Evolutionary conservation across 2,888 invertebrate species (phyloP), one percentile per base, ranked within the genome.

Genomic region (Masnerella sp.): DNA sequence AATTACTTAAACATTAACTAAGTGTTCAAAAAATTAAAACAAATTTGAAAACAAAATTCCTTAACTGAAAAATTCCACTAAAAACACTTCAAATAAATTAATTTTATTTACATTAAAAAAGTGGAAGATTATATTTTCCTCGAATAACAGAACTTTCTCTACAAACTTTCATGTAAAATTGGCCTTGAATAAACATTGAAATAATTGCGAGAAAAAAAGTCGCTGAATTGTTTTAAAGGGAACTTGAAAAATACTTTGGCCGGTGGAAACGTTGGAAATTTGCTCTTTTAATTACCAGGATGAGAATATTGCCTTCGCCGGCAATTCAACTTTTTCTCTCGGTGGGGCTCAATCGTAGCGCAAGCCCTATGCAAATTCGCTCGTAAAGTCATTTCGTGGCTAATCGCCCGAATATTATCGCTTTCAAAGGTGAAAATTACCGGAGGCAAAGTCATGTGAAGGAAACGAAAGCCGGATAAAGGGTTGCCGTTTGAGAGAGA

Each of bases 401-500:
- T 76, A 76, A 76, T 76, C 76, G 72, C 59, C 64, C 56, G 69
- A 74, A 72, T 72, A 74, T 76, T 74, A 72, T 74, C 74, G 69
- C 69, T 76, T 70, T 45, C 72, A 72, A 67, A 67, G 69, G 74
- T 67, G 74, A 69, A 74, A 71, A 74, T 74, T 65, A 59, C 67
- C 62, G 32, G 30, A 25, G 62, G 67, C 47, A 40, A 59, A 73
- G 51, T 62, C 62, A 65, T 61, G 64, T 47, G 62, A 14, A 42
- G 34, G 8, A 45, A 54, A 22, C 49, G 14, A 34, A 40, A 65
- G 49, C 11, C 32, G 34, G 25, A 32, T 52, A 51, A 58, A 67
- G 67, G 42, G 25, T 58, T 58, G 30, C 38, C 34, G 61, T 20
- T 59, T 28, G 40, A 62, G 43, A 45, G 54, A 42, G 40, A 32